Conservation (phyloP, 1,140 invertebrate genomes). For the Drosophila fuyamai region DNA sequence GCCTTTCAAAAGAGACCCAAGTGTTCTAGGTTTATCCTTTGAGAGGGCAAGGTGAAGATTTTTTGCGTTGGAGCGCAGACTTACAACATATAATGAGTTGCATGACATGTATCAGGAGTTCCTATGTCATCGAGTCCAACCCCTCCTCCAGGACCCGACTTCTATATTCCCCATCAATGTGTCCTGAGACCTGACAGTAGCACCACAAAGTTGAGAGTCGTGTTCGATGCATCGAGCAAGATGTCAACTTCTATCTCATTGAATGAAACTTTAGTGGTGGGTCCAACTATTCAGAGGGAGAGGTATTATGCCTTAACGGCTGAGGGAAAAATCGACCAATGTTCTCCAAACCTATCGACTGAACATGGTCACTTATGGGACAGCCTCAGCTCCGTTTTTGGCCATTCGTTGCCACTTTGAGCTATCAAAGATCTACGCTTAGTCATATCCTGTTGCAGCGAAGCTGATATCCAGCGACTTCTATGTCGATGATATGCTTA, state of each 20-base stretch:
- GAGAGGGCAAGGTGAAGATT: slow-evolving; percentile 1
- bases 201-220: too few relatives aligned
- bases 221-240: slow-evolving; percentile 45
- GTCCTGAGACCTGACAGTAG: too few relatives aligned
- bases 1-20: slow-evolving; percentile 5
- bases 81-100: neutral
- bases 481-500: too few relatives aligned
- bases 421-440: slow-evolving; percentile 2
- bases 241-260: slow-evolving; percentile 45
- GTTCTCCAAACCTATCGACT: too few relatives aligned
- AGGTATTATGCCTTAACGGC: slow-evolving; percentile 10
- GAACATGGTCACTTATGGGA: neutral
- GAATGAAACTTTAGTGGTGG: slow-evolving; percentile 75
- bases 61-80: neutral
- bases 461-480: too few relatives aligned
- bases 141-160: too few relatives aligned
- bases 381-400: neutral
- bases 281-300: slow-evolving; percentile 65
- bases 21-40: neutral
- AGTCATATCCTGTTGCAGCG: too few relatives aligned
- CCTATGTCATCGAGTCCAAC: slow-evolving; percentile 14
- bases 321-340: neutral
- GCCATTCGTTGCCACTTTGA: slow-evolving; percentile 7
- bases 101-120: slow-evolving; percentile 9
- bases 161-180: too few relatives aligned